Evolutionary conservation across 2,888 invertebrate species (phyloP), one percentile per base, ranked within the genome.

Genomic region (Spicauda simplicius): DNA sequence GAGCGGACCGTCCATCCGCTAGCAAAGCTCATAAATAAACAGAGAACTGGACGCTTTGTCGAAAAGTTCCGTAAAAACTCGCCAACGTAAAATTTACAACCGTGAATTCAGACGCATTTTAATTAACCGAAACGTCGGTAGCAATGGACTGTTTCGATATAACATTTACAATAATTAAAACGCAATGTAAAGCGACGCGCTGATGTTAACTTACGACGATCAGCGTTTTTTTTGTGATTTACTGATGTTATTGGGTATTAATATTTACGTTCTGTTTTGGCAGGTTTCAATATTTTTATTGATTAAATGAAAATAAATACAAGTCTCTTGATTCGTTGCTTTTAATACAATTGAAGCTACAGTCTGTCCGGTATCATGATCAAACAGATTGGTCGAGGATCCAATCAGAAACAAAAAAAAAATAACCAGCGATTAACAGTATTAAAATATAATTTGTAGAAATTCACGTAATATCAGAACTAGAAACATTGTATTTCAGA

Each of bases 21-120:
- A 81, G 85, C 84, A 89, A 90, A 89, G 90, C 91, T 87, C 91
- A 89, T 92, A 92, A 91, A 92, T 92, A 92, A 92, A 91, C 90
- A 90, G 16, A 45, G 12, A 88, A 89, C 90, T 90, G 91, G 87
- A 88, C 87, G 90, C 84, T 86, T 84, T 84, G 91, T 90, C 87
- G 87, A 86, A 91, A 91, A 92, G 90, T 92, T 88, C 79, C 78
- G 74, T 75, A 83, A 87, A 87, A 87, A 85, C 81, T 83, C 81
- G 81, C 84, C 82, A 83, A 84, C 83, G 83, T 77, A 82, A 88
- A 91, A 91, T 92, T 91, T 91, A 91, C 88, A 86, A 83, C 90
- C 82, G 79, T 79, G 83, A 11, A 88, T 89, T 85, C 86, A 84
- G 86, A 83, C 81, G 87, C 87, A 86, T 90, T 92, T 91, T 91